Base-by-base conservation (phyloP, 2,797 vertebrate genomes). In the Mus minutoides region DNA sequence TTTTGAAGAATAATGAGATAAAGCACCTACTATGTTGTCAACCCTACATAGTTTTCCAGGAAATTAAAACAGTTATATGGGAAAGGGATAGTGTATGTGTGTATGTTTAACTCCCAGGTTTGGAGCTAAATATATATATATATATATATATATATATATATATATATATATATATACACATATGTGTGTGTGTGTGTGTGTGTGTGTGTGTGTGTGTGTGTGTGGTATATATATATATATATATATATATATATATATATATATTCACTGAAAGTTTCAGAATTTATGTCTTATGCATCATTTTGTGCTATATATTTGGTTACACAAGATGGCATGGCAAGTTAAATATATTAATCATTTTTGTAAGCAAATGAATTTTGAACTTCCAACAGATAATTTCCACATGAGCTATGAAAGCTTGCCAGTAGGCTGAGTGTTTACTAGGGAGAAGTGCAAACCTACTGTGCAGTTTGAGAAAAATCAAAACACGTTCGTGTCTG, bases 351-450 rank as follows among this genome's bases (percentile, higher is more conserved):
- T 49, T 86, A 54, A 82, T 40, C 22, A 73, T 84, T 89, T 89
- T 79, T 75, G 6, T 86, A n/a, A 17, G 19, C 6, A 75, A 86
- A 58, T 82, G n/a, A 43, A 94, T 77, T 88, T 58, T 93, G n/a
- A 78, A 40, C 43, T 93, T 95, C 40, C 88, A 64, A 77, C 40
- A 64, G 88, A 71, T 79, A 73, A 91, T 24, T 94, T 95, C 73
- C 17, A 94, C 79, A 69, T 95, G 40, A 92, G 86, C 49, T 54
- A 80, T 76, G 22, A 31, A 64, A 56, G 60, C 11, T 24, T 52
- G 46, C 73, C 85, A 52, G 54, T 80, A 79, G 80, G 29, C 77
- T 76, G 9, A 31, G 3, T 75, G 1, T 76, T 92, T 21, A 22
- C 10, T 26, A 88, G 69, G 29, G 34, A 84, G 52, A 76, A 92